A percentile compares a stretch with the other conserved stretches of the same genome.
These are phyloP conservation scores for Ornithorhynchus anatinus DNA, from an alignment of 2,113 vertebrate genomes.

Conservation along the genomic window DNA sequence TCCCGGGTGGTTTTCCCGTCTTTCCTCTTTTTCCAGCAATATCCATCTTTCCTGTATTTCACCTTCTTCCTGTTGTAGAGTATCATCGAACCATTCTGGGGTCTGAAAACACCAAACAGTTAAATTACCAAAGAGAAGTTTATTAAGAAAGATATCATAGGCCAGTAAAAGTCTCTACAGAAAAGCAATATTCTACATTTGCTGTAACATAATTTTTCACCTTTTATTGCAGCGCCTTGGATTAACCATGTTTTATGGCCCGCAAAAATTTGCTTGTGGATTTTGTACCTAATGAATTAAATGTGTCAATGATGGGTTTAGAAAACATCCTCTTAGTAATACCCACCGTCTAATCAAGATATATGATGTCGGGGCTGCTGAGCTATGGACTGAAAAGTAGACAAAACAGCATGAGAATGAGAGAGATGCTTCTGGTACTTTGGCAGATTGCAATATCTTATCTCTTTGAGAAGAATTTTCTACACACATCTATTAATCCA, in stretches of 20 bases:
- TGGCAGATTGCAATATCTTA: constrained; percentile 9
- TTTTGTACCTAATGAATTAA: constrained; percentile 53
- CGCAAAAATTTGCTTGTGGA: constrained; percentile 44
- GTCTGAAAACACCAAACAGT: constrained; percentile 78
- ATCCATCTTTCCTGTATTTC: constrained; percentile 98
- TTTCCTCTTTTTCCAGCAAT: constrained; percentile 99
- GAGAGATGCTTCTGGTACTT: not conserved
- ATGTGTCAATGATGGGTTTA: constrained; percentile 38
- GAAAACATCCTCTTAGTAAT: constrained; percentile 39
- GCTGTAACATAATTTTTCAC: constrained; percentile 9
- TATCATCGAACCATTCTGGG: constrained; percentile 99
- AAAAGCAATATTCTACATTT: constrained; percentile 42
- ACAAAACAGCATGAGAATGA: constrained; percentile 11
- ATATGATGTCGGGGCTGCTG: not conserved
- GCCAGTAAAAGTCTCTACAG: constrained; percentile 10
- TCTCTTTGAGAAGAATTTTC: constrained; percentile 31
- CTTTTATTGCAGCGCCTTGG: constrained; percentile 40
- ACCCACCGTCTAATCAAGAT: constrained; percentile 29
- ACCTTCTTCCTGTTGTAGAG: constrained; percentile 99
- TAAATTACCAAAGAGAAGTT: constrained; percentile 42
- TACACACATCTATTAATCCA: constrained; percentile 23
- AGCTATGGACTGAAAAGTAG: constrained; percentile 11
- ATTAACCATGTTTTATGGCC: constrained; percentile 45
- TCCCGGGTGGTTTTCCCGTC: constrained; percentile 97
- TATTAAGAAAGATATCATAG: not conserved